Evolutionary conservation across 2,113 vertebrate species (phyloP).

Genomic region (Climacteris rufus): DNA sequence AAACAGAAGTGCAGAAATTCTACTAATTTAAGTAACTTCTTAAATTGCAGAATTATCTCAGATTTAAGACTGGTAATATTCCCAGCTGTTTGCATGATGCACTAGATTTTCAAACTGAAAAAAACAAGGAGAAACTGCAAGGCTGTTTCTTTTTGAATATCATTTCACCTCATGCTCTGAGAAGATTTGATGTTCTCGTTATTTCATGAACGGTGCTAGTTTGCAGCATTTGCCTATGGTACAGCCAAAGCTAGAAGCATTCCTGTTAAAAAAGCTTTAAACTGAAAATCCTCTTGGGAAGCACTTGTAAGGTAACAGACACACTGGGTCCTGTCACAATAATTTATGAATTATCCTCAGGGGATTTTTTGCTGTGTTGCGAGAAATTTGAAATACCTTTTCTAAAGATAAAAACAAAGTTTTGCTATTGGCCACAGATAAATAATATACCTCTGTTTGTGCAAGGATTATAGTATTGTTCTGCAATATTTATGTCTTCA

Average conservation of each 20-base stretch:
- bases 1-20: not conserved
- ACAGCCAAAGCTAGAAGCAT: not conserved
- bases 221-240: not conserved
- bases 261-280: not conserved
- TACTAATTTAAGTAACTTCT: not conserved
- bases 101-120: not conserved
- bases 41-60: too few relatives aligned
- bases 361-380: not conserved
- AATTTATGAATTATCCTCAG: not conserved
- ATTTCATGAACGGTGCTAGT: slow-evolving; percentile 21
- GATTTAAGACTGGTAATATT: not conserved
- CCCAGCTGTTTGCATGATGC: not conserved
- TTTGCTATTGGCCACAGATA: not conserved
- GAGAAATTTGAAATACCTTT: not conserved
- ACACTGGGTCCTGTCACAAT: not conserved
- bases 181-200: not conserved
- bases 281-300: not conserved
- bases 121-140: not conserved
- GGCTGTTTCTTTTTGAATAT: not conserved
- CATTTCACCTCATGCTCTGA: not conserved
- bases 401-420: not conserved
- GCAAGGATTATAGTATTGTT: not conserved
- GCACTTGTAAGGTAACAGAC: not conserved
- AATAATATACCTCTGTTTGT: not conserved
- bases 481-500: slow-evolving; percentile 29